These are phyloP conservation scores for Zaprionus kolodkinae DNA, from an alignment of 1,140 invertebrate species.

Conservation along the genomic window DNA sequence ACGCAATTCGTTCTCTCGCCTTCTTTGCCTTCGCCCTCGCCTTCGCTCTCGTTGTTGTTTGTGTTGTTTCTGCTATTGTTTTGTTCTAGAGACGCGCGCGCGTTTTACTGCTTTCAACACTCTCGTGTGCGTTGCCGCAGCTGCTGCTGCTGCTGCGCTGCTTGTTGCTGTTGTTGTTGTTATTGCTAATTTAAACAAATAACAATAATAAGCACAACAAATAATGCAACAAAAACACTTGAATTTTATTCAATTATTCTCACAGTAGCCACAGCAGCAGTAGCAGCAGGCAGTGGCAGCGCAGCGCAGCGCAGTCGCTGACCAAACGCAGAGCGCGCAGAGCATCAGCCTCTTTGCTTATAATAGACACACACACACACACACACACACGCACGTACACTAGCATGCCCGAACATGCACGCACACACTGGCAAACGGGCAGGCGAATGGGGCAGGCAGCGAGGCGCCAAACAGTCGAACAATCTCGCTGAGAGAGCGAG, in stretches of 20 bases:
- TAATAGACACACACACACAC: constrained; percentile 64
- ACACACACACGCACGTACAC: constrained; percentile 13
- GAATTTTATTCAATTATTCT: constrained; percentile 79
- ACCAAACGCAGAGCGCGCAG: constrained; percentile 31
- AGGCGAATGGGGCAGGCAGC: constrained; percentile 49
- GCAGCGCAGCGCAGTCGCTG: constrained; percentile 13
- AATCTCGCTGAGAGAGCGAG: constrained; percentile 7
- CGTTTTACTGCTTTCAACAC: constrained; percentile 56
- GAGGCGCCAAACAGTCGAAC: constrained; percentile 55
- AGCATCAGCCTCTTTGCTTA: constrained; percentile 53
- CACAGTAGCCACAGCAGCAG: constrained; percentile 15
- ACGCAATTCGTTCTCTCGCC: constrained; percentile 31
- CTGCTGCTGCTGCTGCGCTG: background rate
- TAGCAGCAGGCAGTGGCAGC: constrained; percentile 6
- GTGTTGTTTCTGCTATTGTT: constrained; percentile 16
- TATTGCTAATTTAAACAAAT: constrained; percentile 78
- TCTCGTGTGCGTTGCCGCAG: constrained; percentile 23
- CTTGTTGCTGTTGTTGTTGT: constrained; percentile 40
- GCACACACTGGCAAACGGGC: constrained; percentile 27
- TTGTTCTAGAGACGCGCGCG: constrained; percentile 35
- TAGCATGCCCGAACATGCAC: background rate
- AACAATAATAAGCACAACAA: constrained; percentile 77
- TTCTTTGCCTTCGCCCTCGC: background rate
- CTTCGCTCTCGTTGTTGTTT: constrained; percentile 27
- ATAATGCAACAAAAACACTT: constrained; percentile 79